phyloP scores from a whole-genome alignment of 2,113 vertebrate genomes.

The Scomber japonicus region DNA sequence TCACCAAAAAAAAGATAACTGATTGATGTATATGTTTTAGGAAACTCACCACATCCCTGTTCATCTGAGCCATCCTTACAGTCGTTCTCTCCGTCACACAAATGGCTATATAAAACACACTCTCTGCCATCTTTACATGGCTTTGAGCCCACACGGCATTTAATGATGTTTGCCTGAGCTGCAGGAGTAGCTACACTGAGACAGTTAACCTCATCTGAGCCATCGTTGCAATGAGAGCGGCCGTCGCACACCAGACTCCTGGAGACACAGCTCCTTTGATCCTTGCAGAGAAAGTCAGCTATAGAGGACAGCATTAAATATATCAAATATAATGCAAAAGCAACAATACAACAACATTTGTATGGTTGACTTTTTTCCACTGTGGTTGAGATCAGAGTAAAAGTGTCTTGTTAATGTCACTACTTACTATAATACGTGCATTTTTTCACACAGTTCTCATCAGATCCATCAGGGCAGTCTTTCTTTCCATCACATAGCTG shows the following conservation, averaged over 20 bases:
- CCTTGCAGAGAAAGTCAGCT: conserved; percentile 84
- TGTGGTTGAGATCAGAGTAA: no score
- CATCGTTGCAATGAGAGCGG: conserved; percentile 83
- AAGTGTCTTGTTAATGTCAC: no score
- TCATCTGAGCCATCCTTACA: conserved; percentile 91
- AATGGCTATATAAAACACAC: conserved; percentile 83
- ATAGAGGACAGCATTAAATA: background rate
- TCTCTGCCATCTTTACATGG: conserved; percentile 81
- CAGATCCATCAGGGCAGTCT: conserved; percentile 89
- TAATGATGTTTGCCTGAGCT: background rate
- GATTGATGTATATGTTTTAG: no score
- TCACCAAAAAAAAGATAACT: no score
- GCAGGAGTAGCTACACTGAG: background rate
- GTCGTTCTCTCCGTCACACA: conserved; percentile 90
- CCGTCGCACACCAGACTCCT: conserved; percentile 85
- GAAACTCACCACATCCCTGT: conserved; percentile 60
- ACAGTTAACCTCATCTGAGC: conserved; percentile 88
- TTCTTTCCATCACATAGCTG: conserved; percentile 87
- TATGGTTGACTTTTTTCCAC: no score
- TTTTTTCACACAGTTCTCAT: conserved; percentile 82
- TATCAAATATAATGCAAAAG: background rate
- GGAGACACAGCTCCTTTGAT: conserved; percentile 72
- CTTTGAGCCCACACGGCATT: conserved; percentile 66
- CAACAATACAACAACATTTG: background rate
- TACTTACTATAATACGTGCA: conserved; percentile 83